Conservation (phyloP, 1,140 invertebrate genomes). For the Drosophila trapezifrons region DNA sequence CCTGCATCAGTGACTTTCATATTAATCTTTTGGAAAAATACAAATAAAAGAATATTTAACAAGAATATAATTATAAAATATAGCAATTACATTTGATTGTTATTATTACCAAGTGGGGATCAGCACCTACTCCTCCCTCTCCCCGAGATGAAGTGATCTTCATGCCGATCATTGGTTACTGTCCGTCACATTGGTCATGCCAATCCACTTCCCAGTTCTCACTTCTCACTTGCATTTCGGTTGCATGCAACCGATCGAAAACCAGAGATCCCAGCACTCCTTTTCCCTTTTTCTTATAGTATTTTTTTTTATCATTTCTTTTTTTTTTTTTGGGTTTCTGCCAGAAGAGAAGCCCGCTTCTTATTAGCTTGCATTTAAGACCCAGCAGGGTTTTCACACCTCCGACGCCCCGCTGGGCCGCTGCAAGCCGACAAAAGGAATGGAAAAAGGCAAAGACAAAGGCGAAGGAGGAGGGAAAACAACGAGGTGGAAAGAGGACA, state of each 20-base stretch:
- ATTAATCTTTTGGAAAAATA: too few relatives aligned
- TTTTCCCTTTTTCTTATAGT: background rate
- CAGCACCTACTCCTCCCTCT: background rate
- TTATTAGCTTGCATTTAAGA: slow-evolving; percentile 84
- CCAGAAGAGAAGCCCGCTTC: slow-evolving; percentile 48
- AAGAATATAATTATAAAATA: too few relatives aligned
- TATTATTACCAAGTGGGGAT: background rate
- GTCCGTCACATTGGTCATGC: slow-evolving; percentile 66
- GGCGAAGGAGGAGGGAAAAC: slow-evolving; percentile 22
- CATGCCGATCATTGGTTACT: slow-evolving; percentile 51
- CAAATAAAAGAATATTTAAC: too few relatives aligned
- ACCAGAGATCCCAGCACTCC: too few relatives aligned
- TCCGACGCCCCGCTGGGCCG: slow-evolving; percentile 75
- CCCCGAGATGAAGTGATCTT: slow-evolving; percentile 20
- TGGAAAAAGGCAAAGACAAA: slow-evolving; percentile 24
- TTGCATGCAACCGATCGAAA: slow-evolving; percentile 68
- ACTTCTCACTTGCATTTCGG: slow-evolving; percentile 27
- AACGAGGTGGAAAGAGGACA: slow-evolving; percentile 8
- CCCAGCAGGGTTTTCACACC: slow-evolving; percentile 84
- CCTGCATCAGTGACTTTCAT: too few relatives aligned
- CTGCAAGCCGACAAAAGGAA: slow-evolving; percentile 30
- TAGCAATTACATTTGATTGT: background rate
- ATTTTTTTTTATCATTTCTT: background rate
- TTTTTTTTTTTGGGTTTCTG: background rate
- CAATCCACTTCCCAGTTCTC: slow-evolving; percentile 39